These are phyloP conservation scores for Euzophera pinguis DNA, from an alignment of 2,888 invertebrate genomes.

Conservation along the genomic window DNA sequence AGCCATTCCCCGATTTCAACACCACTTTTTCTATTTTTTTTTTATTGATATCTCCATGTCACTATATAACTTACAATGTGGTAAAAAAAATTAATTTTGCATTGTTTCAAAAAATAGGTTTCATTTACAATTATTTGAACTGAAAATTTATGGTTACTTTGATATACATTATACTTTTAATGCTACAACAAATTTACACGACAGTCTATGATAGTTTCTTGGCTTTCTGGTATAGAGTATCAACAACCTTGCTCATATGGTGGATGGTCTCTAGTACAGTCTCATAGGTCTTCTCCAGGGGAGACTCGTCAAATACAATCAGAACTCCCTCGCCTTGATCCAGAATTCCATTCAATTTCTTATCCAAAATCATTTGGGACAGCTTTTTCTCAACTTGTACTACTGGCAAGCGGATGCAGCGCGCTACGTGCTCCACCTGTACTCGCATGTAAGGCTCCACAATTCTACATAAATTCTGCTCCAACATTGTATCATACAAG, in stretches of 20 bases:
- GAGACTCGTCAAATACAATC: constrained; percentile 97
- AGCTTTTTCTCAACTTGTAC: constrained; percentile 98
- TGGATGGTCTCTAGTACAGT: constrained; percentile 98
- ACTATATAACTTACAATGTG: constrained; percentile 46
- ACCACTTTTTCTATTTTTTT: constrained; percentile 31
- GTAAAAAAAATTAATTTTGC: constrained; percentile 53
- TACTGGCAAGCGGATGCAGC: constrained; percentile 92
- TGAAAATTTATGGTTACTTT: constrained; percentile 68
- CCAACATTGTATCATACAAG: constrained; percentile 98
- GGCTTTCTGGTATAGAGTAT: constrained; percentile 99
- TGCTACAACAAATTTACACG: constrained; percentile 70
- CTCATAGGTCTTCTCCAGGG: constrained; percentile 98
- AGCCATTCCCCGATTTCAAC: constrained; percentile 43
- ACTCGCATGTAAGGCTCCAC: constrained; percentile 99
- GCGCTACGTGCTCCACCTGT: constrained; percentile 95
- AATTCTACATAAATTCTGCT: constrained; percentile 98
- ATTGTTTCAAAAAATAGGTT: constrained; percentile 66
- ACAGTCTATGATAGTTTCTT: constrained; percentile 93
- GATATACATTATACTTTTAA: constrained; percentile 70
- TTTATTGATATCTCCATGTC: constrained; percentile 33
- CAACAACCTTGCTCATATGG: constrained; percentile 99
- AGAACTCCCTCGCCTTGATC: constrained; percentile 99
- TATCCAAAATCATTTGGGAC: constrained; percentile 99
- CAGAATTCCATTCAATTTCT: constrained; percentile 97
- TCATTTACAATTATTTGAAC: constrained; percentile 61